Evolutionary conservation across 2,888 invertebrate genomes (phyloP), one percentile per base, ranked within the genome.

Genomic region (Tinea pellionella): DNA sequence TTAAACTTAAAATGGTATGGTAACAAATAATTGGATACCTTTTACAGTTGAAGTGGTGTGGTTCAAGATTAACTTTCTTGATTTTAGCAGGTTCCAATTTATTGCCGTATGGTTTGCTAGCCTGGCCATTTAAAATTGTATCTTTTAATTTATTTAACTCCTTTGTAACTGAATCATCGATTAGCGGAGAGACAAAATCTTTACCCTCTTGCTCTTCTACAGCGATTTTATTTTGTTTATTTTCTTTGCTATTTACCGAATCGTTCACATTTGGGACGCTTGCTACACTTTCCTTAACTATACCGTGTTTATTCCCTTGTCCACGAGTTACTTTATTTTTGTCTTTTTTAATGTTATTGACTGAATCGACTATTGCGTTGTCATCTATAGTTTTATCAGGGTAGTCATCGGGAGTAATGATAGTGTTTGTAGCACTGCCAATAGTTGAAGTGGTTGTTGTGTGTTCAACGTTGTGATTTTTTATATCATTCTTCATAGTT

Each of bases 11-110:
- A n/a, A n/a, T n/a, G n/a, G n/a, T n/a, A n/a, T n/a, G n/a, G n/a
- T n/a, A n/a, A n/a, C n/a, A n/a, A n/a, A n/a, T n/a, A 24, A 24
- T 24, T 24, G 37, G 1, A 73, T 74, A 89, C 89, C 78, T 77
- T 64, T 72, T 77, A 66, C 89, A 89, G 64, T 75, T 69, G 68
- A 89, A 89, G 61, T 79, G 71, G 53, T 67, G 68, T 16, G 79
- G 80, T 9, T 70, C 65, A 32, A 66, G 68, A 66, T 76, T 76
- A 63, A 75, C 77, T 64, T 72, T 77, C 65, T 74, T 72, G 59
- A 69, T 68, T 68, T 69, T 81, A n/a, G 84, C 81, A n/a, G 77
- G 77, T n/a, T 32, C 12, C 32, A 57, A 32, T 32, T 57, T 62
- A 47, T 47, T 15, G n/a, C 1, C 7, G 2, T 15, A 8, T 2